These are phyloP conservation scores for Anarrhichthys ocellatus DNA, from an alignment of 2,113 vertebrate genomes.

Conservation along the genomic window DNA sequence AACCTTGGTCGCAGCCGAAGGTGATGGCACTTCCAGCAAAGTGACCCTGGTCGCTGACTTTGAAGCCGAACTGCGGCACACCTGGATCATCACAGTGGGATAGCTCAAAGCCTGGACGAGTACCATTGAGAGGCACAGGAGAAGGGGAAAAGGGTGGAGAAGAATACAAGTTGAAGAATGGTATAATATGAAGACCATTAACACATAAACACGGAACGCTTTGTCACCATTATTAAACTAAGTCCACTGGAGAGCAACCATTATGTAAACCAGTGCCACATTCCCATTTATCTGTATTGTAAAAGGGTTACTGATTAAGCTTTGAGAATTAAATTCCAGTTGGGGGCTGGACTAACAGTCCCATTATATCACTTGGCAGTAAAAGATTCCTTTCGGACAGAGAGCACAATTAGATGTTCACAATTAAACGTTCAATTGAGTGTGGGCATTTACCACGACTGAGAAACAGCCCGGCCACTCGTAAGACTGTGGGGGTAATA, in stretches of 20 bases:
- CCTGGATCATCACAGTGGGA: conserved; percentile 97
- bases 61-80: conserved; percentile 96
- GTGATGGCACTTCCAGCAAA: conserved; percentile 94
- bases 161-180: not conserved
- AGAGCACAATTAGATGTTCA: conserved; percentile 59
- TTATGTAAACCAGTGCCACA: conserved; percentile 15
- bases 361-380: conserved; percentile 55
- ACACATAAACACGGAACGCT: not conserved
- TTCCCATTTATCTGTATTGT: conserved; percentile 38
- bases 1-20: conserved; percentile 94
- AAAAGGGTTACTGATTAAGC: conserved; percentile 59
- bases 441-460: conserved; percentile 45
- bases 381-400: conserved; percentile 59
- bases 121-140: not conserved
- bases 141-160: not conserved
- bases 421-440: conserved; percentile 69
- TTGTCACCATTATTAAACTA: conserved; percentile 5
- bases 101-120: conserved; percentile 91
- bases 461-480: conserved; percentile 41
- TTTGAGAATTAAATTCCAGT: conserved; percentile 56
- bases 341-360: conserved; percentile 36
- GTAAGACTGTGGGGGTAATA: conserved; percentile 31
- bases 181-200: not conserved
- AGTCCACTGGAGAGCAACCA: conserved; percentile 2
- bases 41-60: conserved; percentile 96